These are phyloP conservation scores for Kuschelorhynchus macadamiae DNA, from an alignment of 2,888 invertebrate genomes.

Conservation along the genomic window DNA sequence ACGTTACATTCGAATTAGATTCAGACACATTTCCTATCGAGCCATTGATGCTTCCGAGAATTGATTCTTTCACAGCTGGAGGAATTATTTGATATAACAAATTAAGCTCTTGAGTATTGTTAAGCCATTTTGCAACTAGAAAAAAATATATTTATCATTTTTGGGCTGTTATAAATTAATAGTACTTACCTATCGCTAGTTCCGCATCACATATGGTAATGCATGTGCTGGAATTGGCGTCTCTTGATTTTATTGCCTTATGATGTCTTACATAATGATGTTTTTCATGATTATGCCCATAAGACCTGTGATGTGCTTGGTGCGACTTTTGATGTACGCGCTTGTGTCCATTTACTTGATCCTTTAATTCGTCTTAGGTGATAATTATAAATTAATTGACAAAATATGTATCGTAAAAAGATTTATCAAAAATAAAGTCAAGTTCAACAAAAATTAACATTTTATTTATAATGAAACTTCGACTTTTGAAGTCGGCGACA, in stretches of 20 bases:
- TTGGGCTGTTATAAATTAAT: not conserved
- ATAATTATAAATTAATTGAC: too few relatives aligned
- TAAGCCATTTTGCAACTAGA: conserved; percentile 33
- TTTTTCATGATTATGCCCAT: too few relatives aligned
- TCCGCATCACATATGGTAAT: conserved; percentile 18
- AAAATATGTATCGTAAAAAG: too few relatives aligned
- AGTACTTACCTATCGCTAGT: conserved; percentile 19
- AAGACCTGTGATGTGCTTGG: too few relatives aligned
- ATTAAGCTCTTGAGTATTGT: conserved; percentile 32
- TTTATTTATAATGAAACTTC: too few relatives aligned
- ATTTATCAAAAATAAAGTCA: too few relatives aligned
- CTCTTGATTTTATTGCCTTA: conserved; percentile 22
- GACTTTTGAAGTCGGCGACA: too few relatives aligned
- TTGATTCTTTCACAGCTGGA: not conserved
- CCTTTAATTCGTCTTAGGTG: too few relatives aligned
- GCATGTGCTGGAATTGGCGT: conserved; percentile 1
- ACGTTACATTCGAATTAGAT: not conserved
- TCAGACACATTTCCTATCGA: not conserved
- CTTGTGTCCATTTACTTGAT: too few relatives aligned
- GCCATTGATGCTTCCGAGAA: not conserved
- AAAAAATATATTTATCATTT: not conserved
- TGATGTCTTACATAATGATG: conserved; percentile 21
- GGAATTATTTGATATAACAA: conserved; percentile 19
- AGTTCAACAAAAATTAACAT: too few relatives aligned
- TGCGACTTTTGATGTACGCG: not conserved